Conservation (phyloP, 2,797 vertebrate genomes). For the Crypturellus tataupa region DNA sequence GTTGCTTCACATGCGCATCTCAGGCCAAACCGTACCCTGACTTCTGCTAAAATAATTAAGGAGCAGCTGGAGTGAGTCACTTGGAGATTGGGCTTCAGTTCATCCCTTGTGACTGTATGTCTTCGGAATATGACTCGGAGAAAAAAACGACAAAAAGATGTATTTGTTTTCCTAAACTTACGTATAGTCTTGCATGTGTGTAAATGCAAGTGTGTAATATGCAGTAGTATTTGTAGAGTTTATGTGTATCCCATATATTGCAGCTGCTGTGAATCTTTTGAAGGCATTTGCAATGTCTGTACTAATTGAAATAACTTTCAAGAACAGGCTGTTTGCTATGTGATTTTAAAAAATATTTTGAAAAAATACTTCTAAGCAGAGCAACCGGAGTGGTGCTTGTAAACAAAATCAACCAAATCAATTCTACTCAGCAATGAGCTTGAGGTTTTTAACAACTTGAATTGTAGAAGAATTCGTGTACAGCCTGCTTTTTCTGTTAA, state of each 20-base stretch:
- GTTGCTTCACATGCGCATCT: background rate
- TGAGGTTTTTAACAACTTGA: constrained; percentile 27
- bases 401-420: background rate
- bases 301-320: background rate
- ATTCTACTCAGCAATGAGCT: background rate
- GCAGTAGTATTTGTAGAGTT: background rate
- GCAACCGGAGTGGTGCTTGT: background rate
- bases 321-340: background rate
- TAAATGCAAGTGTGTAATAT: background rate
- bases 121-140: background rate
- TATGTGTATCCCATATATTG: background rate
- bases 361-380: background rate
- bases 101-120: background rate
- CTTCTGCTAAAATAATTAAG: background rate
- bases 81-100: background rate
- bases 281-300: background rate
- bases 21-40: background rate
- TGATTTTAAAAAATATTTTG: background rate
- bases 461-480: constrained; percentile 22
- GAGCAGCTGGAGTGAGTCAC: background rate
- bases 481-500: constrained; percentile 45
- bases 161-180: background rate
- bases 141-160: background rate
- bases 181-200: background rate
- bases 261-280: background rate